Evolutionary conservation across 2,113 vertebrate genomes (phyloP), one percentile per base, ranked within the genome.

Genomic region (Myiozetetes cayanensis): DNA sequence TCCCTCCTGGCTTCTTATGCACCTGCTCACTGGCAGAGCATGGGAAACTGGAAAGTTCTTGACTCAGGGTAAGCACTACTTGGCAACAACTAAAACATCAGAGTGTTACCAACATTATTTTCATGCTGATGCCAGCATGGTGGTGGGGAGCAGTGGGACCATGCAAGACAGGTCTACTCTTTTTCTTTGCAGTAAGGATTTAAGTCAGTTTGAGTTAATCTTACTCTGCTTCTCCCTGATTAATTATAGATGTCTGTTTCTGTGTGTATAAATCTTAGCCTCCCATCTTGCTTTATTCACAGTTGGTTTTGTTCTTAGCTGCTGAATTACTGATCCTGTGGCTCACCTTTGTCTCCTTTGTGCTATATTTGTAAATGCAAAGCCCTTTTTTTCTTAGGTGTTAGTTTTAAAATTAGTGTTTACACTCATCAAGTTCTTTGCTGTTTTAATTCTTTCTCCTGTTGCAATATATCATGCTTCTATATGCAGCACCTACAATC

Each of bases 131-230:
- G 18, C 33, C 50, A 20, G 10, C 3, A 0, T 35, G 59, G 43
- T 30, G 24, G 14, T 52, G 14, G 53, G 50, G n/a, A 56, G 33
- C 18, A 3, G 3, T 28, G 56, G 41, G 39, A 90, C 4, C 0
- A 0, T 72, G 43, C 39, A 35, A 72, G 78, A 30, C 31, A 71
- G 23, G 63, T 20, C 44, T 0, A 0, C 4, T 50, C 22, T 39
- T 85, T 89, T 37, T 59, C 50, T 90, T 39, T 92, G 23, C 2
- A 1, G 9, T 31, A 35, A 55, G 33, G 47, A 33, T 13, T 39
- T 82, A 8, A 52, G 22, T 79, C 27, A 30, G 10, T 63, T 83
- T 76, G 63, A 83, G 18, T 33, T 72, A 72, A 41, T 75, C 0
- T 23, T 73, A 25, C 22, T 12, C 8, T 39, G 39, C 33, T 89